Conservation (phyloP, 2,113 vertebrate genomes). For the Scolopax mira region DNA sequence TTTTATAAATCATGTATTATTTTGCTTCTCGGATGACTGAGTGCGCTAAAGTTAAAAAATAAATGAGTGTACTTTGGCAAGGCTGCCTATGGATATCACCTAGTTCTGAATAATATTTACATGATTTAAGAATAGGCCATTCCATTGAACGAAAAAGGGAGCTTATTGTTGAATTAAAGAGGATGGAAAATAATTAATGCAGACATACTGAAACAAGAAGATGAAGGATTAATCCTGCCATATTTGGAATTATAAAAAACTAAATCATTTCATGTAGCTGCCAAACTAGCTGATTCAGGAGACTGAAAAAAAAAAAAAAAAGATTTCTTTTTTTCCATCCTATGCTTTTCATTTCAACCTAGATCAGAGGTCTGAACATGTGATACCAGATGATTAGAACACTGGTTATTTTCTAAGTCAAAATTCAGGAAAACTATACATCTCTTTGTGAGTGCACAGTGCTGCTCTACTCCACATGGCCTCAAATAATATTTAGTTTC, state of each 20-base stretch:
- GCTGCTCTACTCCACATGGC: not conserved
- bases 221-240: constrained; percentile 25
- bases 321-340: not conserved
- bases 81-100: not conserved
- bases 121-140: not conserved
- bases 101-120: constrained; percentile 25
- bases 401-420: not conserved
- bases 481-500: not conserved
- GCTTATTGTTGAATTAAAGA: constrained; percentile 40
- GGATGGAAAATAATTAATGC: constrained; percentile 40
- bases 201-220: constrained; percentile 10
- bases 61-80: constrained; percentile 41
- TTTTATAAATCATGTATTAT: constrained; percentile 38
- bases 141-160: constrained; percentile 19
- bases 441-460: not conserved
- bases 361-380: not conserved
- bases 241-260: not conserved
- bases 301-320: not conserved
- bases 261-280: constrained; percentile 27
- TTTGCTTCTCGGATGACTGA: constrained; percentile 33
- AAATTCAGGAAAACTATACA: not conserved
- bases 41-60: constrained; percentile 7
- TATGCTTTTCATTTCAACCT: not conserved
- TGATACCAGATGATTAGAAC: not conserved
- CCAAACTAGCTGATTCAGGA: constrained; percentile 12